Base-by-base conservation (phyloP, 1,140 invertebrate genomes). In the Zaprionus camerounensis region DNA sequence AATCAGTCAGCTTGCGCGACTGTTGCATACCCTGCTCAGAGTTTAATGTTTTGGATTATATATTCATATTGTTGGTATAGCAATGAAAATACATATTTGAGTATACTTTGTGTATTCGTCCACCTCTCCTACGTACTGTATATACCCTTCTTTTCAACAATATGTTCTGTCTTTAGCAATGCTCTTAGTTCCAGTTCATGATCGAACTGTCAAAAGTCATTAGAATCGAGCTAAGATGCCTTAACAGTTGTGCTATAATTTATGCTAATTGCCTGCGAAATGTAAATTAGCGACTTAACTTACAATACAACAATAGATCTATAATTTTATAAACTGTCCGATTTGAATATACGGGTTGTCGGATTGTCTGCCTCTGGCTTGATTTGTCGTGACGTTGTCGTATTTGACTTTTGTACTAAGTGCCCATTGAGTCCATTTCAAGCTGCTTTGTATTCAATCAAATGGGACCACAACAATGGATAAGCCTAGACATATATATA, bases 211-310 rank as follows among this genome's bases (percentile, higher is more conserved):
- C 84, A 83, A 56, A 38, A 88, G 64, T 63, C 83, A 80, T 86
- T 86, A 80, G 79, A 71, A 80, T 70, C 57, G 53, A 68, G 68
- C 51, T 38, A 36, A 65, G 22, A 78, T 62, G 64, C 28, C 66
- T 22, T 41, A 61, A 46, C 51, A 41, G 46, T 28, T 65, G 28
- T 41, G 58, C 41, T 15, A 70, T 67, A 84, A 83, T 80, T 71
- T 83, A 88, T 87, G 84, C 46, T 84, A 68, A 86, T 88, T 70
- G 62, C 57, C 80, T 46, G 72, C 80, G 5, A 78, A 87, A 80
- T 64, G 77, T 68, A 69, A 78, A 86, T 75, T 65, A 65, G 58
- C 66, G 38, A 28, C 63, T 56, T 28, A 65, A 56, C 62, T 87
- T 66, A 83, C 70, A 53, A 88, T 71, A 65, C 70, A 49, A 86